phyloP scores from a whole-genome alignment of 2,888 invertebrate species.

The Hyppa rectilinea region DNA sequence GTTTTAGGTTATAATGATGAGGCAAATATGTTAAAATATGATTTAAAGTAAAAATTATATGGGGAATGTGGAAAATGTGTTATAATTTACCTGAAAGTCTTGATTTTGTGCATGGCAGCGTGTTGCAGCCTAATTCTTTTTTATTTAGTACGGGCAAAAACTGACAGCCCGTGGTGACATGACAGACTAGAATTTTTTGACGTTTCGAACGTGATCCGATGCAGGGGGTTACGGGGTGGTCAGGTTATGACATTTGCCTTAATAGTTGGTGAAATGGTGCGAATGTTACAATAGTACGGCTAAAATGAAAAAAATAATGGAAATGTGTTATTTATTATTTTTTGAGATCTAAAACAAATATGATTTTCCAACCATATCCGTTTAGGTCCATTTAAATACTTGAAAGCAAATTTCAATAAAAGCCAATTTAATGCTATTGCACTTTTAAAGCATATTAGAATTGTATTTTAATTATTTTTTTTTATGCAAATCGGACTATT shows the following conservation, averaged over 20 bases:
- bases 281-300: background rate
- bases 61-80: constrained; percentile 27
- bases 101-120: constrained; percentile 90
- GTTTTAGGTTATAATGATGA: constrained; percentile 83
- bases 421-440: background rate
- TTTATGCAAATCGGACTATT: background rate
- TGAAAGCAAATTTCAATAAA: too few relatives aligned
- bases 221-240: constrained; percentile 35
- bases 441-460: too few relatives aligned
- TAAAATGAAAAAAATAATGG: background rate
- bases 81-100: constrained; percentile 83
- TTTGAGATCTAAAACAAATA: background rate
- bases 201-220: constrained; percentile 64
- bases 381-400: too few relatives aligned
- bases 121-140: constrained; percentile 82
- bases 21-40: constrained; percentile 68
- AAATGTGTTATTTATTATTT: background rate
- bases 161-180: constrained; percentile 88
- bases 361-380: too few relatives aligned
- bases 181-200: constrained; percentile 78
- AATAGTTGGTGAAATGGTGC: background rate
- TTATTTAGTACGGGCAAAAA: constrained; percentile 86
- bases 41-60: constrained; percentile 15
- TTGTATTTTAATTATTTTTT: too few relatives aligned
- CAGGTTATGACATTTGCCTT: constrained; percentile 32